Evolutionary conservation across 2,888 invertebrate genomes (phyloP), one percentile per base, ranked within the genome.

Genomic region (Oxytorus armatus): DNA sequence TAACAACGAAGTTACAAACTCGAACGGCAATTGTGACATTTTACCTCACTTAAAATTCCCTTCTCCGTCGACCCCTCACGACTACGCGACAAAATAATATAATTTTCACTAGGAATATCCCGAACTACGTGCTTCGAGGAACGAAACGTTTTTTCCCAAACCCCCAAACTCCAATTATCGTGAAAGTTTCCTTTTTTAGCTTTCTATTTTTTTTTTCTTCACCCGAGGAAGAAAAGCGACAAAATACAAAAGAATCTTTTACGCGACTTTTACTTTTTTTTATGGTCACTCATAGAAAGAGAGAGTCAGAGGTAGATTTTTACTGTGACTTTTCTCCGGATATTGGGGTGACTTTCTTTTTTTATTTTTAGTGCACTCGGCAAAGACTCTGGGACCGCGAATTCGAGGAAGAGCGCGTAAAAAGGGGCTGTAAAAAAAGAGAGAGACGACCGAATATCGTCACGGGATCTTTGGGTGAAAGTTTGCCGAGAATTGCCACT

Each of bases 251-350:
- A 66, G 73, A 69, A 72, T 42, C 68, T 61, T 69, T 76, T 76
- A 69, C 81, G 21, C 61, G 70, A 75, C 82, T 74, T 78, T 80
- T 74, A 79, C 76, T 83, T 85, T 85, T n/a, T 83, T 84, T 74
- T 84, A 82, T 73, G 83, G 76, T 63, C 72, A 59, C 29, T 33
- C 10, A 53, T 42, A 65, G 42, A 73, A 29, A 8, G 53, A 75
- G 21, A 33, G 14, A 57, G 18, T 0, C n/a, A 33, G 33, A 42
- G 74, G 76, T 66, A 70, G 70, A 78, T 65, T 72, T 79, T 74
- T 47, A 49, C 65, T 65, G 49, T 36, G 66, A 69, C 47, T 70
- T 75, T 61, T 66, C 59, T 21, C 21, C 63, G 51, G 29, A 47
- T 70, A 33, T 55, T 53, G 76, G 61, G 76, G 73, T 42, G 78